Evolutionary conservation across 2,113 vertebrate species (phyloP), one percentile per base, ranked within the genome.

Genomic region (Leucopternis melanops): DNA sequence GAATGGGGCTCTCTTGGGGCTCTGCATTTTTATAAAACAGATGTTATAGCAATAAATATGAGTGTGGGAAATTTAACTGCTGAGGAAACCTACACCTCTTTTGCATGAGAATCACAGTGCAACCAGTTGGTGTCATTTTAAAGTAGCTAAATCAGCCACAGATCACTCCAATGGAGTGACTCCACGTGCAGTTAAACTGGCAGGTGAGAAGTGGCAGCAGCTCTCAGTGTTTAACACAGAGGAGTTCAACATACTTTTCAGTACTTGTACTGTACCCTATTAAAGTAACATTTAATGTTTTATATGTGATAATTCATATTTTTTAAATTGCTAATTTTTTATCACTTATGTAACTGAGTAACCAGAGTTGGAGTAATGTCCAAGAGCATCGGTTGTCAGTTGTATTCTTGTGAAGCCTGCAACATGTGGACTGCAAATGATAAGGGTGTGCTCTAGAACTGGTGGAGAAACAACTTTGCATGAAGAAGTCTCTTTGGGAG

Each of bases 21-120:
- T 55, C 69, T n/a, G 49, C 42, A 88, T 52, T 92, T 93, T 94
- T 80, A 58, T 45, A 95, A 94, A 92, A 78, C 70, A 96, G 78
- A 77, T 91, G 70, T 85, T 90, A 89, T 1, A 92, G 78, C 69
- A 90, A 38, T 72, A 89, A 66, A 84, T 85, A 32, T 19, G 32
- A 75, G 58, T 83, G 49, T 27, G 36, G 72, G 47, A 92, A 87
- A 92, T 82, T 23, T 50, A 81, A 80, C 58, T 80, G 74, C 89
- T 62, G 57, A 66, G 50, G 54, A 94, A 94, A 85, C n/a, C 34
- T 57, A 62, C 45, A 50, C 26, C 12, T 69, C 66, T 95, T 81
- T n/a, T 66, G 49, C 63, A 57, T 25, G 3, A 92, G 71, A 82
- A 92, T 69, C 50, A 61, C 58, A 62, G 58, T 49, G 50, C 29